Conservation (phyloP, 2,888 invertebrate species). For the Dasysyrphus tricinctus region DNA sequence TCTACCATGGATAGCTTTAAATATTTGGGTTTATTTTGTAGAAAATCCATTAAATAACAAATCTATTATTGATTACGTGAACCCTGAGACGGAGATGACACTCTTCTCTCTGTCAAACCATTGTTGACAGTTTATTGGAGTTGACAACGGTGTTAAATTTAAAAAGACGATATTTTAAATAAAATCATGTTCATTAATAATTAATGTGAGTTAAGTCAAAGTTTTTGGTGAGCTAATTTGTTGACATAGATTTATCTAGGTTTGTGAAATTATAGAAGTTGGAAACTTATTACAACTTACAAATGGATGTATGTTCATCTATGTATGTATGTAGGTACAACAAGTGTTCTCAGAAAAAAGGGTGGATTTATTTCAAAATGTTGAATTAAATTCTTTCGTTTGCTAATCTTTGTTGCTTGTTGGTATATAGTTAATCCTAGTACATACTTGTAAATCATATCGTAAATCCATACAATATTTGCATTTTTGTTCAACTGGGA, state of each 20-base stretch:
- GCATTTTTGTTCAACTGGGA: no score
- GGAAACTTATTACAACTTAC: not conserved
- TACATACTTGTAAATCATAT: no score
- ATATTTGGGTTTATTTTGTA: not conserved
- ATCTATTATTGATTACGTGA: conserved; percentile 63
- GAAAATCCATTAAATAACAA: conserved; percentile 50
- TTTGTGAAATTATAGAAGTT: not conserved
- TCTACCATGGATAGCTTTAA: not conserved
- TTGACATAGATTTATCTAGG: conserved; percentile 14
- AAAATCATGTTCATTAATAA: conserved; percentile 16
- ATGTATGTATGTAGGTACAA: not conserved
- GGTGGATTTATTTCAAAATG: not conserved
- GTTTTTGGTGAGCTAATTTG: conserved; percentile 1
- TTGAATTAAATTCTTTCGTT: not conserved
- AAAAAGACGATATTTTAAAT: conserved; percentile 22
- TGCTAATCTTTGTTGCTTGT: no score
- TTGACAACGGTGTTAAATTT: conserved; percentile 72
- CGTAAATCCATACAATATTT: no score
- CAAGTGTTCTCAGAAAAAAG: not conserved
- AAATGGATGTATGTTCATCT: not conserved
- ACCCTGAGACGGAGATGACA: conserved; percentile 54
- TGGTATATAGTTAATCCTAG: no score
- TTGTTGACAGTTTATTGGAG: conserved; percentile 69
- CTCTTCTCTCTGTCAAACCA: conserved; percentile 56
- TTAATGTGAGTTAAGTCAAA: not conserved